A percentile compares a stretch with the other conserved stretches of the same genome.
Conservation (phyloP, 30 jellyfish, hydroid and myxozoan species). For the Cassiopea xamachana region DNA sequence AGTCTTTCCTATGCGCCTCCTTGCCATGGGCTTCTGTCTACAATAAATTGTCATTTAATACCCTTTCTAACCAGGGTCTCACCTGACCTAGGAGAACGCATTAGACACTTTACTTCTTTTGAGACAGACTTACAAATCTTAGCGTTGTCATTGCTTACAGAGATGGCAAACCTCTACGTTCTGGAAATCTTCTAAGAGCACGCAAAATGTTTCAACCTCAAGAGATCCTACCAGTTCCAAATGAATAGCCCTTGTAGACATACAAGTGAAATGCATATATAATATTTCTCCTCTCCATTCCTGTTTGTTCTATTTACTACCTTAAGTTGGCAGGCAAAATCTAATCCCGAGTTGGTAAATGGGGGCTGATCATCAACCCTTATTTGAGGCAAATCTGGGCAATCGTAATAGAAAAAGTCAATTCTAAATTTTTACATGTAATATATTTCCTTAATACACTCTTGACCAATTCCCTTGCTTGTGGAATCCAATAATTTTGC, state of each 20-base stretch:
- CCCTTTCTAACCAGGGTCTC: neutral
- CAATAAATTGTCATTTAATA: constrained; percentile 30
- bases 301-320: neutral
- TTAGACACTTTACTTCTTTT: constrained; percentile 1
- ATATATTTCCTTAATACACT: neutral
- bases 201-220: neutral
- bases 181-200: constrained; percentile 29
- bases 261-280: constrained; percentile 15
- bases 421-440: neutral
- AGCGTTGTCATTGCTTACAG: constrained; percentile 8
- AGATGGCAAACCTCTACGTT: constrained; percentile 15
- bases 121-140: constrained; percentile 16
- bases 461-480: neutral
- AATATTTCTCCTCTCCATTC: neutral
- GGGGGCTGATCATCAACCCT: constrained; percentile 10
- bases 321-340: constrained; percentile 42
- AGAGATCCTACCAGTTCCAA: constrained; percentile 12
- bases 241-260: constrained; percentile 44
- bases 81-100: constrained; percentile 10
- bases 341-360: constrained; percentile 16
- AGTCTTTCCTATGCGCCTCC: constrained; percentile 36
- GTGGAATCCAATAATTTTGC: neutral
- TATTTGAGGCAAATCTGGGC: neutral
- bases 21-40: constrained; percentile 15
- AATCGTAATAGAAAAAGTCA: neutral